These are phyloP conservation scores for Folsomia manolachei DNA, from an alignment of 2,888 invertebrate genomes.

Conservation along the genomic window DNA sequence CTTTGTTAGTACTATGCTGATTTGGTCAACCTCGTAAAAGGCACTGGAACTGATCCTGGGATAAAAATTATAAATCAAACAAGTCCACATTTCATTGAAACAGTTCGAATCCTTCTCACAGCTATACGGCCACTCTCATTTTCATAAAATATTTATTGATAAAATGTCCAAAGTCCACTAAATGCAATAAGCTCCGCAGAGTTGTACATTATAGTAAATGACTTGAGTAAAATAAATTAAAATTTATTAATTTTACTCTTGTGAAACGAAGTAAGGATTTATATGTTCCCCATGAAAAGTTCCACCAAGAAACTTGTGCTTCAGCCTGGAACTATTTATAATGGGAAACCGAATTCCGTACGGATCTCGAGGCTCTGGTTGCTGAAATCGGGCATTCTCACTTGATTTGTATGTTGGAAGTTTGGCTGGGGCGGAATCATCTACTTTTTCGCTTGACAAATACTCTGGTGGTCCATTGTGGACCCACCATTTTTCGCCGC, in stretches of 20 bases:
- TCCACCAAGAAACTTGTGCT: slow-evolving; percentile 23
- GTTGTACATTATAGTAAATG: too few species aligned
- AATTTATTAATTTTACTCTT: not conserved
- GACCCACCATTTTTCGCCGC: slow-evolving; percentile 18
- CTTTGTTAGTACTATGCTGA: slow-evolving; percentile 68
- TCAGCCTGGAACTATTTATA: not conserved
- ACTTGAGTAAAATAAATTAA: not conserved
- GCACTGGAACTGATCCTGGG: slow-evolving; percentile 63
- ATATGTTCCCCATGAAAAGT: slow-evolving; percentile 12
- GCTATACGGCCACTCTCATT: slow-evolving; percentile 65
- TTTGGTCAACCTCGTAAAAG: slow-evolving; percentile 67
- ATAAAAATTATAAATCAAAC: slow-evolving; percentile 60
- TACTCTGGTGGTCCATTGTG: slow-evolving; percentile 15
- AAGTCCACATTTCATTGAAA: slow-evolving; percentile 62
- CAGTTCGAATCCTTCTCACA: slow-evolving; percentile 62
- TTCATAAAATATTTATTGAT: slow-evolving; percentile 56
- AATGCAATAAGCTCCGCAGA: too few species aligned
- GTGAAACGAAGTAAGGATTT: not conserved
- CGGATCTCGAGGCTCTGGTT: slow-evolving; percentile 16
- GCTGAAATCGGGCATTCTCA: slow-evolving; percentile 10
- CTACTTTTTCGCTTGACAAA: not conserved
- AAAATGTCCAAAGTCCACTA: not conserved
- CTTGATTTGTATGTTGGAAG: not conserved
- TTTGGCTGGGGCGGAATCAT: not conserved
- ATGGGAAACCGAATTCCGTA: slow-evolving; percentile 17